Percentiles rank a stretch among this genome's conserved stretches.
phyloP scores from a whole-genome alignment of 2,113 vertebrate genomes.

The Beaufortia kweichowensis region DNA sequence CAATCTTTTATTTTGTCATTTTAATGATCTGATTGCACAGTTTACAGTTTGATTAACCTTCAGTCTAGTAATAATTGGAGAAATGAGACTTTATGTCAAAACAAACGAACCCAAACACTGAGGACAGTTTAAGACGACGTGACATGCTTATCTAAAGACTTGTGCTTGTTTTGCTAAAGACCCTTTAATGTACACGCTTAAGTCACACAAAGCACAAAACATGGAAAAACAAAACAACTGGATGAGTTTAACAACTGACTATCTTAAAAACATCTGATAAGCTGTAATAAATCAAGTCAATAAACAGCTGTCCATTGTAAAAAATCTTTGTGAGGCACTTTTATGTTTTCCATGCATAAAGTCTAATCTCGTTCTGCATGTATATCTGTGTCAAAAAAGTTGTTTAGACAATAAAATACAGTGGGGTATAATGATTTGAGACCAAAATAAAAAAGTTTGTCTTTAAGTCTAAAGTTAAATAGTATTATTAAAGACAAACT shows the following conservation, averaged over 20 bases:
- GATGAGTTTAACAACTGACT: constrained; percentile 8
- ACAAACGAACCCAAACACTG: neutral
- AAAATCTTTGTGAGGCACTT: neutral
- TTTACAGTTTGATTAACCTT: neutral
- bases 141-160: neutral
- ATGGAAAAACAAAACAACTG: constrained; percentile 26
- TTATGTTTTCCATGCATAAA: too few relatives aligned
- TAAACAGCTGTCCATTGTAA: neutral
- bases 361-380: too few relatives aligned
- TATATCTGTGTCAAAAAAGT: too few relatives aligned
- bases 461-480: too few relatives aligned
- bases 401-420: too few relatives aligned
- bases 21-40: neutral
- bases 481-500: too few relatives aligned
- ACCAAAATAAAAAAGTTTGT: too few relatives aligned
- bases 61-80: neutral
- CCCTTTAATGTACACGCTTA: neutral
- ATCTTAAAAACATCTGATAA: constrained; percentile 26
- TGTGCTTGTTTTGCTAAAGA: constrained; percentile 15
- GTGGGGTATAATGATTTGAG: too few relatives aligned
- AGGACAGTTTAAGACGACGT: neutral
- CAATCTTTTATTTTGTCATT: too few relatives aligned
- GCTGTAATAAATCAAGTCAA: neutral
- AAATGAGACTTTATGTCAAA: neutral
- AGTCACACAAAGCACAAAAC: constrained; percentile 17